Evolutionary conservation across 1,140 invertebrate species (phyloP), one percentile per base, ranked within the genome.

Genomic region (Anagrus nilaparvatae): DNA sequence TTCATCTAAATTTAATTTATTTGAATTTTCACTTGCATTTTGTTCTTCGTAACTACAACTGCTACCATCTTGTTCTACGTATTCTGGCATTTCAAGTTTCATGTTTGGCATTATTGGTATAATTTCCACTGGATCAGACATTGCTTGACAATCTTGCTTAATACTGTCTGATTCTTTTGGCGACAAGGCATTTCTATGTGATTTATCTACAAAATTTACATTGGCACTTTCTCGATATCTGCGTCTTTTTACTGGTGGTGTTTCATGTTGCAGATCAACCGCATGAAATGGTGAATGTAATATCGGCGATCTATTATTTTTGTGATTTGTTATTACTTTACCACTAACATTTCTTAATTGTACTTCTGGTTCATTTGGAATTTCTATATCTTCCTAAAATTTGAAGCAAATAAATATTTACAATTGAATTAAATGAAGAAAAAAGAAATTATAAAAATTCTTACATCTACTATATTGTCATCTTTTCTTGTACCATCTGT

Each of bases 401-500:
- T 43, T 21, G 23, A 38, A 40, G n/a, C 28, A 25, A 23, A 36
- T 21, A 7, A 33, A 33, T 33, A 18, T 33, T 33, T 18, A 7
- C 5, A 33, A 18, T 14, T 33, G 14, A 6, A 35, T 18, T 10
- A 12, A 16, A 35, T 9, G 13, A 14, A 30, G 5, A 13, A 30
- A 30, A 30, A 5, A 5, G 28, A 30, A 35, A 9, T 46, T 20
- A 20, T 34, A 45, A 21, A 36, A 25, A 42, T 39, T 50, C 53
- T 29, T 38, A 65, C 64, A 52, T 67, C 66, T 18, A 53, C 56
- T 25, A 67, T 44, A 56, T 58, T 64, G 39, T 69, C 66, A 35
- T 63, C 65, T 23, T 69, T 67, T 44, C 65, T 63, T 20, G 60
- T 60, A 38, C 67, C 62, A 61, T 71, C 65, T 45, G 76, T 76